Conservation (phyloP, 2,797 vertebrate genomes). For the Columba guinea region DNA sequence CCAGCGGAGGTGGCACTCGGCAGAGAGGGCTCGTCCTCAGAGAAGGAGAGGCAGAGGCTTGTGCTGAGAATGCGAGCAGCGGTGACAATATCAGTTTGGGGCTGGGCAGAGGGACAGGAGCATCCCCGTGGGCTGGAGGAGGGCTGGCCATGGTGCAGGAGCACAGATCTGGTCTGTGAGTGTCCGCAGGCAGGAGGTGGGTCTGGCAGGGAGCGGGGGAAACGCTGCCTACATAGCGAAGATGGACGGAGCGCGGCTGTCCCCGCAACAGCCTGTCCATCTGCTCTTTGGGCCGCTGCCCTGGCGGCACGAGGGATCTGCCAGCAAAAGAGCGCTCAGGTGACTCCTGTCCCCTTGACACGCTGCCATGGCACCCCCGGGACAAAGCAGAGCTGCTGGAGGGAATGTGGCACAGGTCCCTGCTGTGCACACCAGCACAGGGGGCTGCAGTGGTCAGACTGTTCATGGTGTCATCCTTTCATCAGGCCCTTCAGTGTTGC, state of each 20-base stretch:
- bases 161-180: background rate
- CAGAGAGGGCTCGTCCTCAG: fast-evolving
- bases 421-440: background rate
- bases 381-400: background rate
- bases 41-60: background rate
- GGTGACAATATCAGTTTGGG: background rate
- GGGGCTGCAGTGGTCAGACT: background rate
- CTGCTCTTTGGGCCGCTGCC: background rate
- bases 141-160: fast-evolving
- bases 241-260: fast-evolving
- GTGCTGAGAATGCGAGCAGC: background rate
- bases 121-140: background rate
- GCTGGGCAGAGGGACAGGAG: background rate
- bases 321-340: background rate
- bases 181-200: fast-evolving
- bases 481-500: fast-evolving
- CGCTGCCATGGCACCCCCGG: fast-evolving
- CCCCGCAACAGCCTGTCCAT: background rate
- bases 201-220: background rate
- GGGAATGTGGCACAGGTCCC: background rate
- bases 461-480: background rate
- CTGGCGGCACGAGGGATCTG: background rate
- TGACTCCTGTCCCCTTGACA: background rate
- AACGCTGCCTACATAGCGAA: background rate
- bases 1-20: background rate